A percentile compares a stretch with the other conserved stretches of the same genome.
Conservation (phyloP, 2,888 invertebrate genomes). For the Cephus nigrinus region DNA sequence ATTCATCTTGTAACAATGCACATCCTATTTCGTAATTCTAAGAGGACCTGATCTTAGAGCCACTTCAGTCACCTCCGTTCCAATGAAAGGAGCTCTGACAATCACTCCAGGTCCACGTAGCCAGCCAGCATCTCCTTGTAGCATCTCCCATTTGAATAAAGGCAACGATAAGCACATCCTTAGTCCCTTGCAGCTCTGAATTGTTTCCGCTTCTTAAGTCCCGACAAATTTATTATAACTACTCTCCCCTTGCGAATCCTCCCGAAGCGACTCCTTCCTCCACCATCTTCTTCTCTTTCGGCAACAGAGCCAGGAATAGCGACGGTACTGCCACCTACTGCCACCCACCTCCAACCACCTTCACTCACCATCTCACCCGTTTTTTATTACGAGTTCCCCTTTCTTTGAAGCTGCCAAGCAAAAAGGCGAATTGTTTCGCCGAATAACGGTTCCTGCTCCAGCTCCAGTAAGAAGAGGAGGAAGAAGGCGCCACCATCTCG, state of each 20-base stretch:
- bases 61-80: neutral
- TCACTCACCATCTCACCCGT: conserved; percentile 14
- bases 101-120: neutral
- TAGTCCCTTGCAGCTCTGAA: conserved; percentile 62
- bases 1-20: neutral
- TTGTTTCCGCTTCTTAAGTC: conserved; percentile 66
- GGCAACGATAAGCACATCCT: conserved; percentile 65
- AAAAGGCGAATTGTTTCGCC: conserved; percentile 7
- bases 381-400: conserved; percentile 16
- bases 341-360: conserved; percentile 13
- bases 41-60: neutral
- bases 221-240: conserved; percentile 66
- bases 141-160: conserved; percentile 62
- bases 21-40: neutral
- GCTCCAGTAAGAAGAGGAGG: conserved; percentile 11
- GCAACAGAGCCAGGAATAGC: neutral
- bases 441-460: conserved; percentile 17
- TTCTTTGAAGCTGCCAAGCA: conserved; percentile 7
- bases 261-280: neutral
- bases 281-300: neutral
- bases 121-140: conserved; percentile 32
- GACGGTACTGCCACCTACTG: conserved; percentile 7
- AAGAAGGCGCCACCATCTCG: neutral
- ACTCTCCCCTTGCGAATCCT: conserved; percentile 38
- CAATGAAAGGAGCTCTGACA: neutral